phyloP scores from a whole-genome alignment of 2,113 vertebrate genomes.

The Gallinago paraguaiae region DNA sequence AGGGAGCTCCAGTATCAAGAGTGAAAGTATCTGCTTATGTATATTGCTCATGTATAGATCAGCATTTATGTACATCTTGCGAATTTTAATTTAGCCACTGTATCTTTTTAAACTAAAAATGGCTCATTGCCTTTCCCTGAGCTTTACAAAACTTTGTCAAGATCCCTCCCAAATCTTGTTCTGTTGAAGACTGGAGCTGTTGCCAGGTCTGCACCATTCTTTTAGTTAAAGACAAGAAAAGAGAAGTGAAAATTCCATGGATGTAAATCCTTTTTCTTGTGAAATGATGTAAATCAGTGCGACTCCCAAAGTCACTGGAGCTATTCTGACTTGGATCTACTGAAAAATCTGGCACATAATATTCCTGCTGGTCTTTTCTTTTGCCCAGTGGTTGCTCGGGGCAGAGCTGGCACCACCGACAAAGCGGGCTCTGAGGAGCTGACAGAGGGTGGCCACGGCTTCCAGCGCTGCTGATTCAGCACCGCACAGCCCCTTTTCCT shows the following conservation, averaged over 20 bases:
- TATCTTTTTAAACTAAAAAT: conserved; percentile 7
- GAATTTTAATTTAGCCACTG: conserved; percentile 2
- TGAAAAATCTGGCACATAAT: conserved; percentile 51
- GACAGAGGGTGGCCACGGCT: conserved; percentile 21
- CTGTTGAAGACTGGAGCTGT: neutral
- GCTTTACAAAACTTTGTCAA: conserved; percentile 12
- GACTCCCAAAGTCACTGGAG: conserved; percentile 13
- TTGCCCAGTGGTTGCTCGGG: neutral
- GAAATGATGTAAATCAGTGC: conserved; percentile 48
- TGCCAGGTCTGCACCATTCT: conserved; percentile 39
- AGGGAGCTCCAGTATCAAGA: neutral
- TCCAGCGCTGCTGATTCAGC: conserved; percentile 59
- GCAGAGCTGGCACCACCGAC: neutral
- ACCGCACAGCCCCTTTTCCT: conserved; percentile 30
- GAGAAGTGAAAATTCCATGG: neutral
- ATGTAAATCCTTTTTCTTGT: conserved; percentile 47
- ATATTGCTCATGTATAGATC: neutral
- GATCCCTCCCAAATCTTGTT: neutral
- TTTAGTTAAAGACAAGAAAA: conserved; percentile 37
- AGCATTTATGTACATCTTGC: neutral
- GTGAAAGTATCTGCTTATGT: neutral
- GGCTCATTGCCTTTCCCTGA: neutral
- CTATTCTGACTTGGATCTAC: conserved; percentile 50
- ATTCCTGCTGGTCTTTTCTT: conserved; percentile 46
- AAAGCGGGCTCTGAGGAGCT: neutral